phyloP scores from a whole-genome alignment of 2,888 invertebrate genomes.

The Stenotaenia linearis region DNA sequence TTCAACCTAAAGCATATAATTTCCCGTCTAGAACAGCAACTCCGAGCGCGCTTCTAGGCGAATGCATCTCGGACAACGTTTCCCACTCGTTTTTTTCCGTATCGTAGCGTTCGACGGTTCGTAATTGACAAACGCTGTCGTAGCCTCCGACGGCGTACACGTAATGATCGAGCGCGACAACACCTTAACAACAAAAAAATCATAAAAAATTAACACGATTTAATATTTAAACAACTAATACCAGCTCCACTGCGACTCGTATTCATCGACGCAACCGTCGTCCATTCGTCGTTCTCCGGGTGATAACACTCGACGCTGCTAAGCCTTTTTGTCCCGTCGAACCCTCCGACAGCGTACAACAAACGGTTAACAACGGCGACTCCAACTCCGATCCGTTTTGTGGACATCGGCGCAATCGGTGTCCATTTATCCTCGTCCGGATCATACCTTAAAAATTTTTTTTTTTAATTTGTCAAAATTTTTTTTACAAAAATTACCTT shows the following conservation, averaged over 20 bases:
- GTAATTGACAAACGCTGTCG: constrained; percentile 73
- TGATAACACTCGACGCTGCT: constrained; percentile 83
- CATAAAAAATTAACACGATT: not conserved
- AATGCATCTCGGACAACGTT: constrained; percentile 64
- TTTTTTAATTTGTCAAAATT: too few relatives aligned
- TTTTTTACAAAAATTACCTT: constrained; percentile 60
- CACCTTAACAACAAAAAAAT: constrained; percentile 50
- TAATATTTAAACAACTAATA: constrained; percentile 42
- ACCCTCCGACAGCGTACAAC: constrained; percentile 79
- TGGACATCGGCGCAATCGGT: constrained; percentile 54
- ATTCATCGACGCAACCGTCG: constrained; percentile 69
- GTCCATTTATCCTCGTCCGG: constrained; percentile 79
- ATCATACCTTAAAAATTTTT: constrained; percentile 68
- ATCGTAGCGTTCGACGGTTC: constrained; percentile 79
- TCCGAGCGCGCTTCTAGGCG: constrained; percentile 79
- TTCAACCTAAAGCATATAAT: constrained; percentile 77
- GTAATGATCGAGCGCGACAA: constrained; percentile 74
- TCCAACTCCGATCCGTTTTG: constrained; percentile 65
- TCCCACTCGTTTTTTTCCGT: constrained; percentile 78
- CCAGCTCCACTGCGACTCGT: constrained; percentile 78
- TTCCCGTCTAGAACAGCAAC: constrained; percentile 78
- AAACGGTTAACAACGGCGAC: constrained; percentile 55
- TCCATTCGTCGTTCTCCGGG: constrained; percentile 87
- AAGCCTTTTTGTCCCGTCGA: constrained; percentile 72
- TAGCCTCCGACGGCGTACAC: constrained; percentile 95